Conservation (phyloP, 2,888 invertebrate genomes). For the Zygothrica quintamaculata region DNA sequence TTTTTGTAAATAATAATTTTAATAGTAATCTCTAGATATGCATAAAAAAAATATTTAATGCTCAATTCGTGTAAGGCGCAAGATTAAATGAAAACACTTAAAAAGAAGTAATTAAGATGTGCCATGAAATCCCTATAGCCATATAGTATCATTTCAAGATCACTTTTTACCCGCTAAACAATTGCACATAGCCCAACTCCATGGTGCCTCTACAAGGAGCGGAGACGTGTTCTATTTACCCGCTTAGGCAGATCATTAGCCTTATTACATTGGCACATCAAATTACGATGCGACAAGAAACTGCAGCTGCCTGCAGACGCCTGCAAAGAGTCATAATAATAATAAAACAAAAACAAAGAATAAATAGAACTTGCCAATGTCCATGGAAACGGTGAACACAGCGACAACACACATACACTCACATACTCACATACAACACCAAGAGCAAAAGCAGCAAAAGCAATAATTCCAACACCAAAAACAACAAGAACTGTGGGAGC, state of each 20-base stretch:
- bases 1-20: too few relatives aligned
- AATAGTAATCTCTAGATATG: too few relatives aligned
- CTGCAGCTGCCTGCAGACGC: constrained; percentile 61
- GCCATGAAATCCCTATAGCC: constrained; percentile 11
- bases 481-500: constrained; percentile 57
- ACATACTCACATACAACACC: too few relatives aligned
- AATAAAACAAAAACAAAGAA: constrained; percentile 13
- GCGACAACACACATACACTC: constrained; percentile 31
- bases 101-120: constrained; percentile 12
- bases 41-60: too few relatives aligned
- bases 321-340: constrained; percentile 24
- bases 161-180: constrained; percentile 7
- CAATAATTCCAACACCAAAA: constrained; percentile 26
- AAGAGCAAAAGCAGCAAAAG: constrained; percentile 15
- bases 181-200: background rate
- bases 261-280: constrained; percentile 69
- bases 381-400: constrained; percentile 45
- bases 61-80: too few relatives aligned
- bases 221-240: constrained; percentile 52
- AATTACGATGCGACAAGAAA: constrained; percentile 59
- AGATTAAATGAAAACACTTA: too few relatives aligned
- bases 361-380: constrained; percentile 32
- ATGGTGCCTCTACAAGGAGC: background rate
- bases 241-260: constrained; percentile 68
- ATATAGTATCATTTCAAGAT: constrained; percentile 10